Percentiles rank a stretch among this genome's conserved stretches.
Evolutionary conservation across 2,113 vertebrate genomes (phyloP).

Genomic region (Callipepla squamata): DNA sequence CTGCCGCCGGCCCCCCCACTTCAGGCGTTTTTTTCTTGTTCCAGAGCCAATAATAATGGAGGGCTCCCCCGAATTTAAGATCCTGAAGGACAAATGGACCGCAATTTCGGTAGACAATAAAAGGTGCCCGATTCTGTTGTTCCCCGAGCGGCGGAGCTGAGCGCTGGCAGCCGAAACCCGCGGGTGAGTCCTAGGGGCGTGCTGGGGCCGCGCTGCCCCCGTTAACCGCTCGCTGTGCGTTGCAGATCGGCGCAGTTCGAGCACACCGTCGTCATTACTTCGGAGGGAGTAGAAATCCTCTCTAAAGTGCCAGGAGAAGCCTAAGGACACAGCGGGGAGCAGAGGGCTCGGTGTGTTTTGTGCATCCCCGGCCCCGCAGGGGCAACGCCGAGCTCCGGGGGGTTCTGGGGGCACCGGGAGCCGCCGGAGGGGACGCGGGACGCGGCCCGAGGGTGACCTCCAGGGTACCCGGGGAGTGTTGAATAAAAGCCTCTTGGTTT

Average conservation of each 20-base stretch:
- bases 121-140: conserved; percentile 78
- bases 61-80: conserved; percentile 87
- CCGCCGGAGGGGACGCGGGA: not conserved
- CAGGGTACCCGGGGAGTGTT: conserved; percentile 7
- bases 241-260: conserved; percentile 93
- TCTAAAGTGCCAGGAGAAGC: conserved; percentile 85
- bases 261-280: conserved; percentile 90
- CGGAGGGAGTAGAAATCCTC: conserved; percentile 88
- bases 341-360: not conserved
- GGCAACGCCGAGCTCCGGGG: not conserved
- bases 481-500: conserved; percentile 16
- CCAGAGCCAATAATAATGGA: conserved; percentile 95
- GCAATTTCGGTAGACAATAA: conserved; percentile 89
- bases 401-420: not conserved
- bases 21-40: conserved; percentile 29
- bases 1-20: not conserved
- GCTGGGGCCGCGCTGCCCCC: not conserved
- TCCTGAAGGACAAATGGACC: conserved; percentile 92
- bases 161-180: not conserved
- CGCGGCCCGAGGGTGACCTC: not conserved
- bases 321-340: conserved; percentile 32
- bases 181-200: not conserved
- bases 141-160: not conserved
- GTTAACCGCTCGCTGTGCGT: conserved; percentile 71
- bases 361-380: not conserved